These are phyloP conservation scores for Pinna nobilis DNA, from an alignment of 1,140 invertebrate genomes.

Conservation along the genomic window DNA sequence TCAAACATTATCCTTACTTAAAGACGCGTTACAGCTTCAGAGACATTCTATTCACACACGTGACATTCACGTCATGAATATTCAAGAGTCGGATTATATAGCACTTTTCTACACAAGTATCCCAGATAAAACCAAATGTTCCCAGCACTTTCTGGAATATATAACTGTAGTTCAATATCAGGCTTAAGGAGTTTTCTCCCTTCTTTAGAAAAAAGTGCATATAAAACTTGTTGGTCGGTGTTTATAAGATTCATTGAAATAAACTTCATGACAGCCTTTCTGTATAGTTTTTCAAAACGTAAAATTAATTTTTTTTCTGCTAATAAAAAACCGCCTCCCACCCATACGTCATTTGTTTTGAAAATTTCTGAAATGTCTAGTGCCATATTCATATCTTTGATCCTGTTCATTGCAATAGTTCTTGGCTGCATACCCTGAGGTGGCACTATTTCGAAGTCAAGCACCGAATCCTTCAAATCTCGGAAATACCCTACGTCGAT, in stretches of 20 bases:
- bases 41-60: too few species aligned
- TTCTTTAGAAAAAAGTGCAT: slow-evolving; percentile 51
- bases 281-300: slow-evolving; percentile 53
- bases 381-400: slow-evolving; percentile 18
- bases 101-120: slow-evolving; percentile 29
- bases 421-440: slow-evolving; percentile 47
- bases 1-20: too few species aligned
- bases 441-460: slow-evolving; percentile 40
- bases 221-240: slow-evolving; percentile 66
- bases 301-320: slow-evolving; percentile 38
- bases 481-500: slow-evolving; percentile 61
- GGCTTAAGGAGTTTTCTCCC: slow-evolving; percentile 44
- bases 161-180: slow-evolving; percentile 55
- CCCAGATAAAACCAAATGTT: slow-evolving; percentile 63
- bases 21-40: too few species aligned
- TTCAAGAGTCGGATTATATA: too few species aligned
- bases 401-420: slow-evolving; percentile 42
- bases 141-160: slow-evolving; percentile 16
- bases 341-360: slow-evolving; percentile 41
- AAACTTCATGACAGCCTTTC: slow-evolving; percentile 52
- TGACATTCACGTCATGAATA: too few species aligned
- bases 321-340: slow-evolving; percentile 47
- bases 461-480: slow-evolving; percentile 3
- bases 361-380: slow-evolving; percentile 39
- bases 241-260: slow-evolving; percentile 53